Base-by-base conservation (phyloP, 2,888 invertebrate genomes). In the Acleris sparsana region DNA sequence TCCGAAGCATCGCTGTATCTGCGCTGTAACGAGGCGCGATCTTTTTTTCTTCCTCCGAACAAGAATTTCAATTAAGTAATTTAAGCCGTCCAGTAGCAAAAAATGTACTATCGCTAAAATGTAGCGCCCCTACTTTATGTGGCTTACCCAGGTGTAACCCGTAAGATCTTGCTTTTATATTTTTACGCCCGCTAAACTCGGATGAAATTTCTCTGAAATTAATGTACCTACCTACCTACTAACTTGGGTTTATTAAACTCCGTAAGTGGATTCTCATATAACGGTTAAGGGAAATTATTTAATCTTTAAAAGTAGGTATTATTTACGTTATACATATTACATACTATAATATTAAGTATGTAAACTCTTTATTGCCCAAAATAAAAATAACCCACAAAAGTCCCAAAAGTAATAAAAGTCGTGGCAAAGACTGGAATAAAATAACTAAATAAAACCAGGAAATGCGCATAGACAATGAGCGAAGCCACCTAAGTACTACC, bases 1-100 rank as follows among this genome's bases (percentile, higher is more conserved):
- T 18, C 29, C 51, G 49, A 46, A 18, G 53, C 49, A 29, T 48
- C 48, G 44, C 51, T 56, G 55, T 51, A 62, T 57, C 39, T 57
- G 25, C 52, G 44, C 48, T 44, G 39, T 48, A 62, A 48, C 53
- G 48, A 52, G 61, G 52, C 25, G 51, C 22, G 44, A 48, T 33
- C 29, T 55, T 66, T 66, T 56, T 60, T 65, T 60, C 51, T 6
- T 53, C 46, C 46, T 22, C 22, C 22, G 46, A 57, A 66, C 61
- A 56, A 61, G 65, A 66, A 66, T 61, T 61, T 61, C 65, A 61
- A 66, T 66, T 61, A 66, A 66, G 57, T 66, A 53, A 66, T 66
- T 62, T 62, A 53, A 66, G 57, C 56, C 57, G 56, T 46, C 56
- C 46, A 66, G 33, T 16, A 44, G 6, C 52, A 33, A 61, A 61